Conservation (phyloP, 2,113 vertebrate genomes). For the Chaenogobius annularis region DNA sequence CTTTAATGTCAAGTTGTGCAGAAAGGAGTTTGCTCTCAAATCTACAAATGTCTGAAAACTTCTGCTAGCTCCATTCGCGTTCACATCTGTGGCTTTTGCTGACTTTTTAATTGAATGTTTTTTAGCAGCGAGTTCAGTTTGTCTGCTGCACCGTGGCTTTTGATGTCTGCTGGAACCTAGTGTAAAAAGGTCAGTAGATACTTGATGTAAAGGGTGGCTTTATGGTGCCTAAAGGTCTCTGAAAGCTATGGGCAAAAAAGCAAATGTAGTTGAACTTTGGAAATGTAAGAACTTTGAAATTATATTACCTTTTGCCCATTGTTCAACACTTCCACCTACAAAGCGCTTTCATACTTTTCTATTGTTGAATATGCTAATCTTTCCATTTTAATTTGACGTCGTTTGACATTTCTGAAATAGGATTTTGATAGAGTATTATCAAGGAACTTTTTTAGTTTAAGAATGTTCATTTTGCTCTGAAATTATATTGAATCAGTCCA, state of each 20-base stretch:
- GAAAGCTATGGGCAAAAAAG: background rate
- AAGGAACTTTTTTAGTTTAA: background rate
- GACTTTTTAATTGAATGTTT: slow-evolving; percentile 1
- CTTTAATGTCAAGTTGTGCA: slow-evolving; percentile 2
- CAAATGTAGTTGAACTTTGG: background rate
- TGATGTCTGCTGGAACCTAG: background rate
- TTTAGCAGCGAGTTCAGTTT: background rate
- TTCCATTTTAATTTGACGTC: background rate
- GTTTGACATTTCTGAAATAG: background rate
- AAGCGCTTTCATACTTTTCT: background rate
- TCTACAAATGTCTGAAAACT: background rate
- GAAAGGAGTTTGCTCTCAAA: background rate
- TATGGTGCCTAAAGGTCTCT: background rate
- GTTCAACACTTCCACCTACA: background rate
- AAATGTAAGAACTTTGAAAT: background rate
- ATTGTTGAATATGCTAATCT: background rate
- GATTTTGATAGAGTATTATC: background rate
- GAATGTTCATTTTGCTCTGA: background rate
- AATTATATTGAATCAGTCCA: too few species aligned
- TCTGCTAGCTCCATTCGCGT: background rate
- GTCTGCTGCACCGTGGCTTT: background rate
- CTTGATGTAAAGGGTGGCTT: slow-evolving; percentile 1
- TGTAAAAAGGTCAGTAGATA: slow-evolving; percentile 1
- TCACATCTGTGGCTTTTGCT: background rate
- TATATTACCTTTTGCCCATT: background rate